These are phyloP conservation scores for Colinus virginianus DNA, from an alignment of 2,113 vertebrate genomes.

Conservation along the genomic window DNA sequence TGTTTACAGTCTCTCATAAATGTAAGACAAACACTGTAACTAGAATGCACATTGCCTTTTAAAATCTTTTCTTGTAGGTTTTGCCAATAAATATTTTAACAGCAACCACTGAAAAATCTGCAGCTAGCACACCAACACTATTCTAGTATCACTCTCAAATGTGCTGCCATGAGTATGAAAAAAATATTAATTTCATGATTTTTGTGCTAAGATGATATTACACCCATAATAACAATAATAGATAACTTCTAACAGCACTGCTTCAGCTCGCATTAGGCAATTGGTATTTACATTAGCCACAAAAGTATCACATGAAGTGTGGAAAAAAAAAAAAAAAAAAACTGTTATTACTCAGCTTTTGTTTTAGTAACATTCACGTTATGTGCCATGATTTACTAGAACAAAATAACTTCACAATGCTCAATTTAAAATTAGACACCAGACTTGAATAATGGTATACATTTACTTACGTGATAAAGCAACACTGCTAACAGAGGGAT, in stretches of 20 bases:
- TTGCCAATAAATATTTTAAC: neutral
- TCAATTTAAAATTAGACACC: slow-evolving; percentile 50
- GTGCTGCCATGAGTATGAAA: neutral
- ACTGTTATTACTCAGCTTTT: too few species aligned
- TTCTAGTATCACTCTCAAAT: neutral
- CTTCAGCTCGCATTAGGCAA: too few species aligned
- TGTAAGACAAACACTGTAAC: neutral
- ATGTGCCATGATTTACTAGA: slow-evolving; percentile 61
- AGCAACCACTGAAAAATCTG: neutral
- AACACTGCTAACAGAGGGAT: neutral
- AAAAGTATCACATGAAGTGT: too few species aligned
- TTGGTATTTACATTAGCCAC: too few species aligned
- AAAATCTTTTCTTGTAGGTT: neutral
- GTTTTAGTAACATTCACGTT: too few species aligned
- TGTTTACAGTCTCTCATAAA: neutral
- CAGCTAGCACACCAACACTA: neutral
- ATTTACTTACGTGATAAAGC: slow-evolving; percentile 61
- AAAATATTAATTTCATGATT: neutral
- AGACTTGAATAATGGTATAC: slow-evolving; percentile 34
- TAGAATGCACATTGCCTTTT: neutral
- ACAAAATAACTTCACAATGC: slow-evolving; percentile 68
- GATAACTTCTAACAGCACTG: too few species aligned
- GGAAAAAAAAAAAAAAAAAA: too few species aligned
- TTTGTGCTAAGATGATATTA: neutral
- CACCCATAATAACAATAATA: too few species aligned